phyloP scores from a whole-genome alignment of 2,888 invertebrate genomes.

The Pollenia amentaria region DNA sequence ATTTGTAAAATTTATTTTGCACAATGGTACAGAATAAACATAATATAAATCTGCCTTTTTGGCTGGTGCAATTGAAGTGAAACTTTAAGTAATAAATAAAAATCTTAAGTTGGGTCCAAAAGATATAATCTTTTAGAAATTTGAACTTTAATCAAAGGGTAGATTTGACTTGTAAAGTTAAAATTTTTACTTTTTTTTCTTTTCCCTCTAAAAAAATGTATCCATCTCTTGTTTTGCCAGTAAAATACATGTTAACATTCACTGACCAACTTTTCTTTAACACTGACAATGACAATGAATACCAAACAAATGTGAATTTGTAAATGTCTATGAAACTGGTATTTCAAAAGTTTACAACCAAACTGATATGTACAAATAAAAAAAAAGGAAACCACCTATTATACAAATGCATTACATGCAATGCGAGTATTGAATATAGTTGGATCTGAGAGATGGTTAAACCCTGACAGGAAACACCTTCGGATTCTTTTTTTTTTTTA shows the following conservation, averaged over 20 bases:
- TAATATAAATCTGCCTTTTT: too few species aligned
- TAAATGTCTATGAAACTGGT: constrained; percentile 26
- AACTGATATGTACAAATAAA: background rate
- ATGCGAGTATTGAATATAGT: constrained; percentile 13
- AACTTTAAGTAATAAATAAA: too few species aligned
- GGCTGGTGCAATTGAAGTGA: too few species aligned
- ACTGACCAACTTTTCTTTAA: constrained; percentile 66
- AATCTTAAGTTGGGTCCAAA: too few species aligned
- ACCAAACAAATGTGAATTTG: constrained; percentile 32
- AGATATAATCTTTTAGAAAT: too few species aligned
- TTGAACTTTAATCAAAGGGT: too few species aligned
- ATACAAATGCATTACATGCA: constrained; percentile 35
- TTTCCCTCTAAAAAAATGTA: background rate
- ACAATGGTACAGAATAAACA: too few species aligned
- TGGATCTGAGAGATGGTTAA: constrained; percentile 1
- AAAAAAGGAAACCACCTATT: constrained; percentile 51
- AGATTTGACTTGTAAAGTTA: background rate
- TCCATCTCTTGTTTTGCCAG: background rate
- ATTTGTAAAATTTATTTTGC: too few species aligned
- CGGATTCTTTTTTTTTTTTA: too few species aligned
- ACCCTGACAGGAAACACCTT: too few species aligned
- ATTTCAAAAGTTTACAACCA: constrained; percentile 8
- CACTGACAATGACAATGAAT: constrained; percentile 71
- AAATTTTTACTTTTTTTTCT: background rate
- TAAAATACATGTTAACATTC: constrained; percentile 22